Evolutionary conservation across 2,797 vertebrate species (phyloP).

Genomic region (Steatocranus sp.): DNA sequence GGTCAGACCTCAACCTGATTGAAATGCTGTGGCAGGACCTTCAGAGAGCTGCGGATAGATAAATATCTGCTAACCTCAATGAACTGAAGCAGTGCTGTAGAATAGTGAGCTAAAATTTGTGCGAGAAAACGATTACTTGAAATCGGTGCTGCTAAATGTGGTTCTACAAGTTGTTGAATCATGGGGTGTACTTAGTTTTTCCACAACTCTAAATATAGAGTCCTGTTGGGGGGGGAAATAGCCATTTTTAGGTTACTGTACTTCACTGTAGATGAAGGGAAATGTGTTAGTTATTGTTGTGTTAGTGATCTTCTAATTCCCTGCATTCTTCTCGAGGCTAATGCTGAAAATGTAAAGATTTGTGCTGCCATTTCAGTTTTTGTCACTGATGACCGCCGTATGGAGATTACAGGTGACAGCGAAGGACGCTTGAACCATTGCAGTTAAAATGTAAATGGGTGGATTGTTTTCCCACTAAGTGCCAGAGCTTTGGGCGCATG

Average conservation of each 20-base stretch:
- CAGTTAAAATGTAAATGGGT: not conserved
- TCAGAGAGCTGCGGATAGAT: not conserved
- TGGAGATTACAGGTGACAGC: conserved; percentile 24
- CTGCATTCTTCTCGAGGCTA: not conserved
- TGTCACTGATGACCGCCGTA: conserved; percentile 43
- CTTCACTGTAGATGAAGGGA: not conserved
- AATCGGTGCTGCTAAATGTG: not conserved
- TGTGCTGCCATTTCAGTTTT: conserved; percentile 39
- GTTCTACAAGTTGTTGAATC: not conserved
- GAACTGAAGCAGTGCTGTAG: not conserved
- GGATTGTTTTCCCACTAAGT: not conserved
- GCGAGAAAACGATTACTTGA: not conserved
- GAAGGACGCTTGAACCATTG: conserved; percentile 29
- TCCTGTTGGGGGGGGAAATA: not conserved
- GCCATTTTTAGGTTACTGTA: not conserved
- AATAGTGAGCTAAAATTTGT: not conserved
- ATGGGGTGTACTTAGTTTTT: not conserved
- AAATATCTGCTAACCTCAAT: not conserved
- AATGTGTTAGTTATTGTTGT: not conserved
- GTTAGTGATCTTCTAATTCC: not conserved
- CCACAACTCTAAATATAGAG: not conserved
- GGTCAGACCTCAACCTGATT: not conserved
- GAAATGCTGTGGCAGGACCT: not conserved
- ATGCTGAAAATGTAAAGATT: conserved; percentile 44
- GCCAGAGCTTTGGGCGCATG: not conserved